Evolutionary conservation across 2,888 invertebrate species (phyloP), one percentile per base, ranked within the genome.

Genomic region (Dolichopus griseipennis): DNA sequence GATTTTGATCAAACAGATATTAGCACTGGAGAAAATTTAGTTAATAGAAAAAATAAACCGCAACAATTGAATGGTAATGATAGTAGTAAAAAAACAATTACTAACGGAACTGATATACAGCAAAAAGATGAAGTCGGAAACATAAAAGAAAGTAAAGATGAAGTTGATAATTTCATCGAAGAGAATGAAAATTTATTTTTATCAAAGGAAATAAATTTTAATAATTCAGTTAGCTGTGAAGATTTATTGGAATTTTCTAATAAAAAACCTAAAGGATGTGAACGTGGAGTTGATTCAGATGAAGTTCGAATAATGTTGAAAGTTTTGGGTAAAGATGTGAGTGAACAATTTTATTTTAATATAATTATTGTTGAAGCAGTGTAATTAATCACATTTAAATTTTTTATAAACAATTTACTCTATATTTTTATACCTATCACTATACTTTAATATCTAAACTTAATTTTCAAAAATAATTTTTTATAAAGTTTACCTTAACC

Each of bases 291-390:
- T 18, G 94, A 94, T 78, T 92, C 93, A 0, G 95, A 96, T 77
- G 95, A 95, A 85, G 94, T 95, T 62, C 85, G 95, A 73, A 91
- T 95, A 62, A 94, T 96, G 93, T 86, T 87, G 75, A 95, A 94
- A 82, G 92, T 95, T 22, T 85, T 96, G 65, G 89, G 90, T 71
- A 83, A 87, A 74, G 85, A 89, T 83, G 90, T 90, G 76, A 83
- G 83, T 20, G 10, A 8, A 12, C 27, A 65, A 52, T 52, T 61
- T 62, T 12, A 15, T 34, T 18, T 62, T 9, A 5, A 62, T 62
- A n/a, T n/a, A 20, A 20, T 21, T 7, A 34, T 7, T 34, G 5
- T 34, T 5, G 34, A 7, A 34, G 5, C 9, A 7, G 34, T 9
- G 9, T 37, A 37, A 37, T 37, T 37, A 10, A 37, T 37, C 27